Evolutionary conservation across 2,888 invertebrate species (phyloP).

Genomic region (Strigamia crassipes): DNA sequence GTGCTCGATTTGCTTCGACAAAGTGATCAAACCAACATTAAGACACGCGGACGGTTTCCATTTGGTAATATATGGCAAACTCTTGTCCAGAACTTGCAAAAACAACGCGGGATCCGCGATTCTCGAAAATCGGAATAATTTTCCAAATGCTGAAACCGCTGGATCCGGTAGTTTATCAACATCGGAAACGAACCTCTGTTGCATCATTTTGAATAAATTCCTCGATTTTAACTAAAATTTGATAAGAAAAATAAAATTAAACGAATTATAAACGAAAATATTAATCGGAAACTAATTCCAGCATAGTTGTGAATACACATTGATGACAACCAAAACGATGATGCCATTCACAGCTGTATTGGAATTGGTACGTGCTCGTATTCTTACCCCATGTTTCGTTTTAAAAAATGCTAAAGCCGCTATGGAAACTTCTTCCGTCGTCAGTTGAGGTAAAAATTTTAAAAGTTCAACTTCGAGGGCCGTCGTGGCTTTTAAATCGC

Average conservation of each 20-base stretch:
- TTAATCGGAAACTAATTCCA: background rate
- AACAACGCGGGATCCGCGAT: background rate
- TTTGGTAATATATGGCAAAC: background rate
- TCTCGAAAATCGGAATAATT: background rate
- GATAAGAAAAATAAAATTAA: background rate
- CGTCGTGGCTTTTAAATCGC: background rate
- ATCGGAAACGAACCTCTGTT: background rate
- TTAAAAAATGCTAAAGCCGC: slow-evolving; percentile 36
- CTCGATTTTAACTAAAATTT: background rate
- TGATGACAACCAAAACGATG: too few species aligned
- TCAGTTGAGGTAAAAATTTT: background rate
- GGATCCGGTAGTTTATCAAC: background rate
- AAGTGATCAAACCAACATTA: background rate
- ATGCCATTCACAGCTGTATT: too few species aligned
- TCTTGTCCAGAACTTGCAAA: background rate
- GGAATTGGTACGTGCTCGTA: background rate
- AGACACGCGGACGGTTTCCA: background rate
- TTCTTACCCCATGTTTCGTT: background rate
- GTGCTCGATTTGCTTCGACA: background rate
- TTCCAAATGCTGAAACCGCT: background rate
- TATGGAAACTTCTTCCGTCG: background rate
- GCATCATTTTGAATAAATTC: background rate
- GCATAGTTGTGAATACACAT: too few species aligned
- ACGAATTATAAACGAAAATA: too few species aligned
- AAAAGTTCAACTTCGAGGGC: background rate